Evolutionary conservation across 2,888 invertebrate genomes (phyloP).

Genomic region (Cyrtodaria siliqua): DNA sequence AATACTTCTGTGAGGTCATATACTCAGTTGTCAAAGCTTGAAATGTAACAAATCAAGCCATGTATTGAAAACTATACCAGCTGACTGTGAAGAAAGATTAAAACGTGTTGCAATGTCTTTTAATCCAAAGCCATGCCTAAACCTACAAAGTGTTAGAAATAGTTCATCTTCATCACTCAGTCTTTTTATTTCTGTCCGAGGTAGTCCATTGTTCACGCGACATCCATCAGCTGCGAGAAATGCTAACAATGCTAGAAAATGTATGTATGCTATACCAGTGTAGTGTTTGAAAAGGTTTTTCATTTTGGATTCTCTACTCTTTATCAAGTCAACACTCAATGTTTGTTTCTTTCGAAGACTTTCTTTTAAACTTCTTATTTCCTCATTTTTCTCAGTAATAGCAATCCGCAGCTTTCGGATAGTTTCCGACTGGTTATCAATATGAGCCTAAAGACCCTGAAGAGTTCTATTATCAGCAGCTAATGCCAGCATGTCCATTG

Average conservation of each 20-base stretch:
- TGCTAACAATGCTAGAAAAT: conserved; percentile 4
- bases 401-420: too few relatives aligned
- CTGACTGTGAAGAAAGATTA: conserved; percentile 11
- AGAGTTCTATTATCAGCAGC: neutral
- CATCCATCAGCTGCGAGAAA: neutral
- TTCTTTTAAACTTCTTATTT: neutral
- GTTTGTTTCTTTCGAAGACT: neutral
- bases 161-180: conserved; percentile 12
- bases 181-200: conserved; percentile 8
- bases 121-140: conserved; percentile 32
- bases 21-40: conserved; percentile 27
- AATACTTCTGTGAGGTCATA: conserved; percentile 43
- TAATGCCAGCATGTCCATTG: conserved; percentile 24
- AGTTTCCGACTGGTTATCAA: too few relatives aligned
- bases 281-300: conserved; percentile 20
- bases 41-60: conserved; percentile 30
- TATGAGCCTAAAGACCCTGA: neutral
- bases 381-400: neutral
- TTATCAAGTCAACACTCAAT: neutral
- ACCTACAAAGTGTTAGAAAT: conserved; percentile 16
- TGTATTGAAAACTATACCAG: conserved; percentile 27
- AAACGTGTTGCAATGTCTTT: conserved; percentile 32
- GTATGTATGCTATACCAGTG: conserved; percentile 12
- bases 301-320: neutral
- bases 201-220: neutral